Base-by-base conservation (phyloP, 1,140 invertebrate species). In the Carcinoscorpius rotundicauda region DNA sequence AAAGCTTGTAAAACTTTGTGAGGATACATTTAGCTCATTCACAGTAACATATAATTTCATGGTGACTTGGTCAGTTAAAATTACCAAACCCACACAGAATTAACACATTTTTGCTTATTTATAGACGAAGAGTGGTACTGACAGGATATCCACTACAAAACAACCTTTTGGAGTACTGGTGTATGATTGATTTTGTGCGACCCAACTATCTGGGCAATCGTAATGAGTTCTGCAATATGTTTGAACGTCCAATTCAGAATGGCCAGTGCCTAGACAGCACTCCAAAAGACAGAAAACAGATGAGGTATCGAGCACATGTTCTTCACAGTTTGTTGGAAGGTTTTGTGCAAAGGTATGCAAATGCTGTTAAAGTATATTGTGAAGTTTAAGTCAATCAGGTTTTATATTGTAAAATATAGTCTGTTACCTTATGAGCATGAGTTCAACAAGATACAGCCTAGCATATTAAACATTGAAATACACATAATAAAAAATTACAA, bases 121-220 rank as follows among this genome's bases (percentile, higher is more conserved):
- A 1, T 91, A 89, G 73, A 55, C 81, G 93, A 49, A 81, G 93
- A 62, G 84, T 97, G 48, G 92, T 97, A 3, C 78, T 97, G 4
- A 97, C 94, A 6, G 94, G 94, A 29, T 96, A 96, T 82, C 94
- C 94, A 0, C 76, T 97, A n/a, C 94, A 97, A 77, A 97, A 97
- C 76, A 97, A 97, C 79, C 77, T 97, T 3, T 77, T 94, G 49
- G 94, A 97, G 76, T 97, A 97, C 75, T 97, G 91, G 91, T 82
- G 91, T 73, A 95, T 95, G 92, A 91, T 96, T 4, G 92, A 97
- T 72, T 97, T 96, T 75, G 93, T 97, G 1, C 81, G 93, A 58
- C 94, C 94, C 0, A 95, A 94, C 79, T 80, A 81, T 90, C 70
- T 83, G 29, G 94, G 92, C 58, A 90, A 88, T 5, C 92, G 93